Conservation (phyloP, 2,113 vertebrate genomes). For the Varanus salvator region DNA sequence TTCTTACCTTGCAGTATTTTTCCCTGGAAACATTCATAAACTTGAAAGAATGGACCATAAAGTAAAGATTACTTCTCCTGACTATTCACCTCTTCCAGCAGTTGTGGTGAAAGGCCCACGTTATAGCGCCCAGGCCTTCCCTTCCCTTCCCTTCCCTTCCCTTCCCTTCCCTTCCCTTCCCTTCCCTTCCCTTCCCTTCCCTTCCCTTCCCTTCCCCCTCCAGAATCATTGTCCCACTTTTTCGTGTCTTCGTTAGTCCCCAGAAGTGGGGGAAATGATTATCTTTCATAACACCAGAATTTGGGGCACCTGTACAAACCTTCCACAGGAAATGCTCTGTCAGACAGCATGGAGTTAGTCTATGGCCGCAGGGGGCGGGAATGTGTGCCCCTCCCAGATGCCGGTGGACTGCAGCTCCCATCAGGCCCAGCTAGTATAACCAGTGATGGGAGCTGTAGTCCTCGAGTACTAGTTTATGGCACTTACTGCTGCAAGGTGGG, state of each 20-base stretch:
- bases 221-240: neutral
- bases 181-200: slow-evolving; percentile 41
- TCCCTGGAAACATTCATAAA: slow-evolving; percentile 90
- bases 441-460: too few relatives aligned
- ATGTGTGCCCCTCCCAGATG: too few relatives aligned
- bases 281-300: neutral
- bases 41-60: slow-evolving; percentile 93
- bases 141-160: slow-evolving; percentile 28
- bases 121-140: slow-evolving; percentile 53
- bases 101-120: neutral
- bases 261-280: neutral
- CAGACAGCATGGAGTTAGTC: too few relatives aligned
- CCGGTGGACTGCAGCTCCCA: too few relatives aligned
- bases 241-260: neutral
- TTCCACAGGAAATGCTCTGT: neutral
- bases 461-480: too few relatives aligned
- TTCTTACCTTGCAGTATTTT: slow-evolving; percentile 94
- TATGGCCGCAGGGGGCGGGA: too few relatives aligned
- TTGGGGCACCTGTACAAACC: neutral
- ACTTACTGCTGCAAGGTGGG: too few relatives aligned
- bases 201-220: slow-evolving; percentile 15
- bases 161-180: slow-evolving; percentile 45
- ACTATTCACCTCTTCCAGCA: neutral
- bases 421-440: too few relatives aligned
- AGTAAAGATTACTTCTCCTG: slow-evolving; percentile 79